Percentiles rank a stretch among this genome's conserved stretches.
Evolutionary conservation across 2,113 vertebrate species (phyloP).

Genomic region (Dicentrarchus labrax): DNA sequence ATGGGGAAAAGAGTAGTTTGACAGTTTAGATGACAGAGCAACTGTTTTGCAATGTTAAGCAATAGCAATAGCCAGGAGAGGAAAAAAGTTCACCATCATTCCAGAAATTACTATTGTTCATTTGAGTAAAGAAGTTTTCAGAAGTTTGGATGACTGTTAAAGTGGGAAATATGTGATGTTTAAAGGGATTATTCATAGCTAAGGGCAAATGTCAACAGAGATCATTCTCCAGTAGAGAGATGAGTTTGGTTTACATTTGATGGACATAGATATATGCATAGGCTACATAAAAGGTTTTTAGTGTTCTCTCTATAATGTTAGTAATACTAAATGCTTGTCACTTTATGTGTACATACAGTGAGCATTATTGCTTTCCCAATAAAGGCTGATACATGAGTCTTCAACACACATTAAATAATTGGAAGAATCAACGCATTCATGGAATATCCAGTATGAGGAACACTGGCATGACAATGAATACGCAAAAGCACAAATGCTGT

Average conservation of each 20-base stretch:
- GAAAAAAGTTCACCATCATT: not conserved
- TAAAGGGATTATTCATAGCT: conserved; percentile 34
- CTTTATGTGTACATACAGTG: conserved; percentile 8
- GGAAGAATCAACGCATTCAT: not conserved
- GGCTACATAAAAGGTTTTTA: conserved; percentile 46
- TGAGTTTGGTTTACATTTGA: conserved; percentile 27
- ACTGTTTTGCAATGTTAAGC: conserved; percentile 24
- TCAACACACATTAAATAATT: conserved; percentile 29
- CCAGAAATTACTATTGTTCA: conserved; percentile 14
- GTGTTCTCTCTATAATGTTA: conserved; percentile 42
- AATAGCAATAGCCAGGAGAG: not conserved
- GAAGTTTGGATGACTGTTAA: conserved; percentile 6
- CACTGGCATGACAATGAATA: not conserved
- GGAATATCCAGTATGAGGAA: not conserved
- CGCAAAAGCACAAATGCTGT: not conserved
- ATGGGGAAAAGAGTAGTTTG: conserved; percentile 30
- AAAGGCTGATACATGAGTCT: conserved; percentile 27
- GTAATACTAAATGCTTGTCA: conserved; percentile 22
- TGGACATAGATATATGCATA: conserved; percentile 30
- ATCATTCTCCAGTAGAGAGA: conserved; percentile 24
- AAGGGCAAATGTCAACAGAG: conserved; percentile 43
- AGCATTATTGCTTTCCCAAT: conserved; percentile 33
- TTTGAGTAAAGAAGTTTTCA: conserved; percentile 17
- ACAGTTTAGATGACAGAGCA: conserved; percentile 3
- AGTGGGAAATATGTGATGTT: not conserved